Evolutionary conservation across 2,888 invertebrate genomes (phyloP), one percentile per base, ranked within the genome.

Genomic region (Julus scanicus): DNA sequence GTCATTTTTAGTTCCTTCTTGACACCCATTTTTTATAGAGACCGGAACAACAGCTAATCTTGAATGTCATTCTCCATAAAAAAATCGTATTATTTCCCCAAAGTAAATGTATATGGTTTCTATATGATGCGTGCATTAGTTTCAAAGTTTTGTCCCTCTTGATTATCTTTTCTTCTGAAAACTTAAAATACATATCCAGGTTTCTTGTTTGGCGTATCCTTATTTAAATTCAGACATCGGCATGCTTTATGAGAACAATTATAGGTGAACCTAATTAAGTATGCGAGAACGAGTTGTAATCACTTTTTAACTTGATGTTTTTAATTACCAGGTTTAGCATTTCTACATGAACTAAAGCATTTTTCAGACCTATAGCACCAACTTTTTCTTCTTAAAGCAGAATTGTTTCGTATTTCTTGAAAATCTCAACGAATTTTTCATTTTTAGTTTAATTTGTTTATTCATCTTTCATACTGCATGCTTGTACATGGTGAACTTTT

Each of bases 1-100:
- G 71, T 71, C 71, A 71, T 71, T 20, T 63, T 71, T 71, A 29
- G 71, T 71, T 71, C 71, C 71, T 71, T 29, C 71, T 20, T 71
- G 71, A 2, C 71, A 71, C 29, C 20, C 20, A 71, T 71, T 71
- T 71, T 71, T 71, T 71, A 29, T 71, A 29, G 20, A 71, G 20
- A 29, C 71, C 71, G 71, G 71, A 71, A 71, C 20, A 71, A 71
- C 71, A 4, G 71, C 71, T 71, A 20, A 71, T 71, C 71, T 71
- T n/a, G 63, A 5, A 17, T 63, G 63, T n/a, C 63, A 63, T 20
- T 71, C 20, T 20, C 71, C 71, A 71, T 71, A 20, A 20, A 71
- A 71, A 71, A 44, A 44, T 44, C 44, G 6, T 17, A 53, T n/a
- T 57, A 17, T 57, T 57, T 17, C n/a, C 6, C 53, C 53, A 11